A percentile compares a stretch with the other conserved stretches of the same genome.
These are phyloP conservation scores for Sebastolobus alascanus DNA, from an alignment of 2,797 vertebrate species.

Conservation along the genomic window DNA sequence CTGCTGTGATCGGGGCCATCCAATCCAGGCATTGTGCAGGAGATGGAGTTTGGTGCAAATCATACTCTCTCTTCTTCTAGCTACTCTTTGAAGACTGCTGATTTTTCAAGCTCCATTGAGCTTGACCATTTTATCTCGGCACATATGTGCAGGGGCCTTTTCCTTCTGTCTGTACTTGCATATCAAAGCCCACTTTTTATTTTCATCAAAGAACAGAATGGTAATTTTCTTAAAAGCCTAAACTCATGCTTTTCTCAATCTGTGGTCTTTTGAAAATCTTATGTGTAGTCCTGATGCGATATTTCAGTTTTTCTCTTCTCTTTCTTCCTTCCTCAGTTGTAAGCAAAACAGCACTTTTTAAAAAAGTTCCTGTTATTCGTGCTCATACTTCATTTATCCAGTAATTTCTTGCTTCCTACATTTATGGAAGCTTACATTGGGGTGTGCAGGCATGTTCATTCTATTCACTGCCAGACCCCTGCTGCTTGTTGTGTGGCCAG, in stretches of 20 bases:
- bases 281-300: slow-evolving; percentile 14
- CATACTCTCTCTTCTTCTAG: slow-evolving; percentile 39
- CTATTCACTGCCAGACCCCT: slow-evolving; percentile 59
- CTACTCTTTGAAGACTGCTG: slow-evolving; percentile 72
- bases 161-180: slow-evolving; percentile 62
- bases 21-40: slow-evolving; percentile 31
- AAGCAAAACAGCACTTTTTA: slow-evolving; percentile 20
- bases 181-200: slow-evolving; percentile 77
- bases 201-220: slow-evolving; percentile 72
- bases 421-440: slow-evolving; percentile 25
- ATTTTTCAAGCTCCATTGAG: slow-evolving; percentile 71
- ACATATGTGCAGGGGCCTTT: slow-evolving; percentile 57
- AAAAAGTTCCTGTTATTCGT: background rate
- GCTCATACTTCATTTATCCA: slow-evolving; percentile 17
- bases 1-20: slow-evolving; percentile 49
- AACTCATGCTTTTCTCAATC: slow-evolving; percentile 51
- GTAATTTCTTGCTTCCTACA: slow-evolving; percentile 31
- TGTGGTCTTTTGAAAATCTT: slow-evolving; percentile 47
- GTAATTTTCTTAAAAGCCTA: slow-evolving; percentile 48
- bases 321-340: slow-evolving; percentile 21
- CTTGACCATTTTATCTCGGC: slow-evolving; percentile 65
- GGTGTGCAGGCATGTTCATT: slow-evolving; percentile 50
- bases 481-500: slow-evolving; percentile 60
- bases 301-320: slow-evolving; percentile 6
- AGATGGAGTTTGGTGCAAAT: slow-evolving; percentile 42